These are phyloP conservation scores for Mimumesa dahlbomi DNA, from an alignment of 2,888 invertebrate genomes.

Conservation along the genomic window DNA sequence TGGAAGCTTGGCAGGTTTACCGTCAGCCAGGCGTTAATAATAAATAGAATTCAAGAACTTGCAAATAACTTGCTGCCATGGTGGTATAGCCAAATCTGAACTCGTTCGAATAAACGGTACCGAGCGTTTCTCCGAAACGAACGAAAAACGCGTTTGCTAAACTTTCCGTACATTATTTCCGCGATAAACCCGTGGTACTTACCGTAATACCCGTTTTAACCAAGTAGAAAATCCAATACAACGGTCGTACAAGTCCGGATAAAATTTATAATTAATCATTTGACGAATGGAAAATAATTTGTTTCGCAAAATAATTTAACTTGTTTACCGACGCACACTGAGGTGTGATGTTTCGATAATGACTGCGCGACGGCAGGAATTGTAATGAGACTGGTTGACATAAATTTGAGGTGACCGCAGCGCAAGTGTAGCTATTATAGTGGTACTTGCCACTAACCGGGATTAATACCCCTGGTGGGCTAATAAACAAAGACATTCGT, in stretches of 20 bases:
- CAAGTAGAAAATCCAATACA: no score
- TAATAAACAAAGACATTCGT: constrained; percentile 54
- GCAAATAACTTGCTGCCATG: constrained; percentile 17
- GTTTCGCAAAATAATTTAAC: no score
- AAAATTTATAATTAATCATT: no score
- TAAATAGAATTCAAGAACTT: constrained; percentile 24
- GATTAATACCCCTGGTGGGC: constrained; percentile 54
- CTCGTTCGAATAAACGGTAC: background rate
- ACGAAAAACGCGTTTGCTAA: background rate
- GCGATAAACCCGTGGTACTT: no score
- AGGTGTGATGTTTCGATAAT: constrained; percentile 23
- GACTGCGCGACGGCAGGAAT: constrained; percentile 24
- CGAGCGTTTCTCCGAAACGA: background rate
- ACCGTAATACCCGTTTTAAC: no score
- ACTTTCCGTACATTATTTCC: no score
- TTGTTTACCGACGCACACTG: no score
- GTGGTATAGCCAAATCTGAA: background rate
- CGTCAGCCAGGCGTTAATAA: constrained; percentile 46
- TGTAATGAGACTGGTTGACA: constrained; percentile 27
- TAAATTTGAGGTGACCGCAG: constrained; percentile 54
- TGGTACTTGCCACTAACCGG: constrained; percentile 53
- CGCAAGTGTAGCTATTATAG: constrained; percentile 54
- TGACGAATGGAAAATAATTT: no score
- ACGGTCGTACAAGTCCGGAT: no score
- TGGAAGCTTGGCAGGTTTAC: constrained; percentile 16